phyloP scores from a whole-genome alignment of 2,888 invertebrate species.

The Nomada hirtipes region DNA sequence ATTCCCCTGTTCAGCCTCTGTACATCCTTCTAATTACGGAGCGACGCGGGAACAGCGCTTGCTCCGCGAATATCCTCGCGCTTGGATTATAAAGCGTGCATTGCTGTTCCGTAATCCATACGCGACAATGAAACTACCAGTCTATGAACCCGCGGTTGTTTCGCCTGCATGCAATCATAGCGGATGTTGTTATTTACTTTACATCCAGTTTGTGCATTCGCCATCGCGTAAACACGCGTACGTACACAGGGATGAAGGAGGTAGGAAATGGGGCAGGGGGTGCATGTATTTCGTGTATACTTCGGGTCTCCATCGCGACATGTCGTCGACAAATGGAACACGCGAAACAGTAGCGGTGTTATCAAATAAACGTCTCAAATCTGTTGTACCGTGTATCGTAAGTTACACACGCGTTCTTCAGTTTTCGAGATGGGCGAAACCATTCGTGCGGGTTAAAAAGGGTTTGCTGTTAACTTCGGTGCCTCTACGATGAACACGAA shows the following conservation, averaged over 20 bases:
- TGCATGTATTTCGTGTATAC: slow-evolving; percentile 27
- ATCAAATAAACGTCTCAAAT: slow-evolving; percentile 41
- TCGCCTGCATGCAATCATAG: slow-evolving; percentile 62
- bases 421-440: neutral
- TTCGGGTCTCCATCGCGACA: slow-evolving; percentile 24
- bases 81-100: slow-evolving; percentile 51
- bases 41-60: slow-evolving; percentile 9
- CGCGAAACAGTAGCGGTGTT: slow-evolving; percentile 29
- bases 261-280: neutral
- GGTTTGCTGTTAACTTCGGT: too few relatives aligned
- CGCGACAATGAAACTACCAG: slow-evolving; percentile 59
- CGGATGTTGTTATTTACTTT: slow-evolving; percentile 71
- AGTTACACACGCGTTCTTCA: neutral
- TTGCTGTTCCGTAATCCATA: slow-evolving; percentile 46
- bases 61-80: slow-evolving; percentile 29
- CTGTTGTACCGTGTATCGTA: slow-evolving; percentile 10
- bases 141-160: slow-evolving; percentile 54
- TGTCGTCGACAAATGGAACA: slow-evolving; percentile 31
- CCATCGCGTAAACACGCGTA: slow-evolving; percentile 58
- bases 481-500: too few relatives aligned
- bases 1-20: neutral
- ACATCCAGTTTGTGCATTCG: slow-evolving; percentile 67
- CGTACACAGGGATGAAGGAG: slow-evolving; percentile 1
- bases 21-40: slow-evolving; percentile 35
- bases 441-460: too few relatives aligned